Base-by-base conservation (phyloP, 2,797 vertebrate genomes). In the Acanthurus lineatus region DNA sequence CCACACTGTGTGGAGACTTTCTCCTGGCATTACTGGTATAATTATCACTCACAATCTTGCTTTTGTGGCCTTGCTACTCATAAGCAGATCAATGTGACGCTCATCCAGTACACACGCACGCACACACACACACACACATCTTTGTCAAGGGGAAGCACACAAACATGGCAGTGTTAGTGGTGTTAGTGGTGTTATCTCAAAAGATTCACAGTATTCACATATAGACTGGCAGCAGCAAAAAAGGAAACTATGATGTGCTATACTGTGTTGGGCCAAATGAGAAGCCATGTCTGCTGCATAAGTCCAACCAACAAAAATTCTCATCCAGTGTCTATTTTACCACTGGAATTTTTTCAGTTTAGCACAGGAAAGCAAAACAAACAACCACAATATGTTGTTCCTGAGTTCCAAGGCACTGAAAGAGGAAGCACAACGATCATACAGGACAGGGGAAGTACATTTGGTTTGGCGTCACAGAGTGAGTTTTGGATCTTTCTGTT, bases 61-160 rank as follows among this genome's bases (percentile, higher is more conserved):
- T 59, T 73, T 73, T 25, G 12, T 32, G 66, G 65, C 78, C 57
- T 80, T 76, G 48, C 57, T 59, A 45, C 52, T 73, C 67, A 81
- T 76, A 76, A 69, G 49, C 12, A 58, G n/a, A 77, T 32, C 20
- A 72, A 73, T 60, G 64, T 69, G 73, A 64, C 63, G 58, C 25
- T 65, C 0, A 4, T 54, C 22, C 14, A 69, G 52, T 16, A 32
- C 56, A 71, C 28, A 25, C 25, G 25, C 25, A 25, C 28, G 52
- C 19, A 32, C 56, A 71, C 28, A 25, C 25, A 3, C 25, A 25
- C 28, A 69, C 8, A 4, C 62, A 49, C 14, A 47, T 60, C 56
- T 32, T 32, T 9, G 42, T 40, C 65, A 68, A 76, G 52, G 11
- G 17, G 25, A 78, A 73, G 56, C 42, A 51, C 51, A 69, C 54